These are phyloP conservation scores for Tachyglossus aculeatus DNA, from an alignment of 2,797 vertebrate species.

Conservation along the genomic window DNA sequence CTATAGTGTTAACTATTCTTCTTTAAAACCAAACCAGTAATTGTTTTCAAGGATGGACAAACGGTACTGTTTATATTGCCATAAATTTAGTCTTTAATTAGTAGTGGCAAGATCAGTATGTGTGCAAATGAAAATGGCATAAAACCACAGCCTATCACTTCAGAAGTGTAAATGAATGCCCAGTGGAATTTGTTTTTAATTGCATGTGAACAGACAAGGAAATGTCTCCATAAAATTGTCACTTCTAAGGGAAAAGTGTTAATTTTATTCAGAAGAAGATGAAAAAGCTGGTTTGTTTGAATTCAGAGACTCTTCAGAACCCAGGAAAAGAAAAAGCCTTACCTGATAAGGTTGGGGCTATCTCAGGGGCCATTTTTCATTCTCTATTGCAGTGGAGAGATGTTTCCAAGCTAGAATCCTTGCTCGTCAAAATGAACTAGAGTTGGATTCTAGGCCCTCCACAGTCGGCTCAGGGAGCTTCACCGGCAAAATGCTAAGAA, in stretches of 20 bases:
- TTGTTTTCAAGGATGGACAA: neutral
- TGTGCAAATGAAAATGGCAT: slow-evolving; percentile 32
- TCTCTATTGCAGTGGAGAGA: too few species aligned
- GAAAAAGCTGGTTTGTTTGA: slow-evolving; percentile 27
- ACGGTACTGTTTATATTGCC: slow-evolving; percentile 7
- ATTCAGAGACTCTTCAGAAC: too few species aligned
- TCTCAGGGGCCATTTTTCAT: too few species aligned
- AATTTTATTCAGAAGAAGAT: slow-evolving; percentile 53
- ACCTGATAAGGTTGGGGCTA: too few species aligned
- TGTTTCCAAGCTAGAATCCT: too few species aligned
- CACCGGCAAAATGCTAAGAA: too few species aligned
- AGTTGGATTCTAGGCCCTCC: too few species aligned
- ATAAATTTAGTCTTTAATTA: slow-evolving; percentile 43
- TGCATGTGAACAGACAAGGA: slow-evolving; percentile 38
- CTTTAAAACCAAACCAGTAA: neutral
- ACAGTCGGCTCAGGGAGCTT: too few species aligned
- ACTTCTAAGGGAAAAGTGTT: slow-evolving; percentile 37
- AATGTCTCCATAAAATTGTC: slow-evolving; percentile 32
- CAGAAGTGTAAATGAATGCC: slow-evolving; percentile 52
- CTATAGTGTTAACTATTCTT: neutral
- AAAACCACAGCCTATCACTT: slow-evolving; percentile 29
- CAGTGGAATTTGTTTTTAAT: slow-evolving; percentile 24
- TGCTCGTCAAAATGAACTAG: too few species aligned
- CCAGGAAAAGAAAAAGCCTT: too few species aligned
- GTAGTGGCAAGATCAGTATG: slow-evolving; percentile 33